A percentile compares a stretch with the other conserved stretches of the same genome.
Evolutionary conservation across 1,140 invertebrate species (phyloP).

Genomic region (Temnothorax longispinosus): DNA sequence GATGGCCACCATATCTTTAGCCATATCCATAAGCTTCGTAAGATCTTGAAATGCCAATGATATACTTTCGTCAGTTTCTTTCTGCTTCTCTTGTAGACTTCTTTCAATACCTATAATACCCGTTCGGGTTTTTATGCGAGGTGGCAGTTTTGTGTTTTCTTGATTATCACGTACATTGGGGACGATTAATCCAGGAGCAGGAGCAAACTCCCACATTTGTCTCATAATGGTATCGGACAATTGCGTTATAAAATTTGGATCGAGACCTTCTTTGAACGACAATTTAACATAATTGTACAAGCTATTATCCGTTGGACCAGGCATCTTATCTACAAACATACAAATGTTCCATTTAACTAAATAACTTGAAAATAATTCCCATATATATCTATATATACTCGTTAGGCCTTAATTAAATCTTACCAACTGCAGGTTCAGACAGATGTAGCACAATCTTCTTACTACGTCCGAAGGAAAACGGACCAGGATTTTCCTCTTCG

Average conservation of each 20-base stretch:
- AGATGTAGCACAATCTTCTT: slow-evolving; percentile 94
- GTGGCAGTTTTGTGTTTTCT: slow-evolving; percentile 75
- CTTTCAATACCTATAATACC: slow-evolving; percentile 99
- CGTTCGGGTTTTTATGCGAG: slow-evolving; percentile 90
- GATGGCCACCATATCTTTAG: slow-evolving; percentile 98
- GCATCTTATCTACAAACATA: slow-evolving; percentile 87
- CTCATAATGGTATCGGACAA: slow-evolving; percentile 88
- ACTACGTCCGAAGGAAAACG: slow-evolving; percentile 91
- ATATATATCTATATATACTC: too few species aligned
- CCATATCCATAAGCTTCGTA: slow-evolving; percentile 97
- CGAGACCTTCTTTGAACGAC: slow-evolving; percentile 95
- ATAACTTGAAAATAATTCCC: slow-evolving; percentile 12
- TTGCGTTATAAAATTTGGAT: slow-evolving; percentile 89
- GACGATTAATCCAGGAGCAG: slow-evolving; percentile 66
- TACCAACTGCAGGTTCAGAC: slow-evolving; percentile 88
- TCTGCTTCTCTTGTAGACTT: slow-evolving; percentile 95
- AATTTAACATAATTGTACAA: slow-evolving; percentile 92
- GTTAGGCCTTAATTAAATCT: slow-evolving; percentile 16
- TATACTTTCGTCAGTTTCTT: slow-evolving; percentile 96
- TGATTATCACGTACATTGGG: slow-evolving; percentile 71
- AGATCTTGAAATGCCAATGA: slow-evolving; percentile 98
- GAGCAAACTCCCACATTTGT: slow-evolving; percentile 88
- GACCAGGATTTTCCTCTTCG: slow-evolving; percentile 91
- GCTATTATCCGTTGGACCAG: slow-evolving; percentile 91
- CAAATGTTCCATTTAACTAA: not conserved